Conservation (phyloP, 2,113 vertebrate species). For the Oxyura jamaicensis region DNA sequence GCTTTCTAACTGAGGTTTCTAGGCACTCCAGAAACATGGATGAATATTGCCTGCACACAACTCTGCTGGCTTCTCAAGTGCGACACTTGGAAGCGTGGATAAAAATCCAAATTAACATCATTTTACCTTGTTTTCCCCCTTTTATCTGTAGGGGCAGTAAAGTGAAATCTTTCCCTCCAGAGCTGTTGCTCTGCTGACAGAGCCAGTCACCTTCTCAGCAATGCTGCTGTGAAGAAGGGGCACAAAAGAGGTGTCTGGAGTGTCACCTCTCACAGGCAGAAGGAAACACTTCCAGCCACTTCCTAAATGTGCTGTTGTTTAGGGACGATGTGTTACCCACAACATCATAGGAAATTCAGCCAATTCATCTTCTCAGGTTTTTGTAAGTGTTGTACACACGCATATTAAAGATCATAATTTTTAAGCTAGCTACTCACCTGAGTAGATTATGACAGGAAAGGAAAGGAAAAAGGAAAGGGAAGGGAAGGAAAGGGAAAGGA, state of each 20-base stretch:
- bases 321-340: neutral
- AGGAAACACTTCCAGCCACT: neutral
- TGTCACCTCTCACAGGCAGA: neutral
- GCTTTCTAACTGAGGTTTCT: neutral
- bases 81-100: neutral
- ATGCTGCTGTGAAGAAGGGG: neutral
- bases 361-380: neutral
- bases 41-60: neutral
- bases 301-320: neutral
- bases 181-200: neutral
- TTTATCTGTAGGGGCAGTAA: neutral
- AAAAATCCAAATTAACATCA: neutral
- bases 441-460: neutral
- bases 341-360: neutral
- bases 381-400: rapidly evolving
- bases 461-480: too few species aligned
- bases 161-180: neutral
- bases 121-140: neutral
- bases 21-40: neutral
- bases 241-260: neutral
- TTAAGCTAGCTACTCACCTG: neutral
- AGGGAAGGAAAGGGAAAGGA: too few species aligned
- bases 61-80: neutral
- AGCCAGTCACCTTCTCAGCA: neutral
- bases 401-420: neutral